Base-by-base conservation (phyloP, 2,888 invertebrate genomes). In the Clunio marinus region DNA sequence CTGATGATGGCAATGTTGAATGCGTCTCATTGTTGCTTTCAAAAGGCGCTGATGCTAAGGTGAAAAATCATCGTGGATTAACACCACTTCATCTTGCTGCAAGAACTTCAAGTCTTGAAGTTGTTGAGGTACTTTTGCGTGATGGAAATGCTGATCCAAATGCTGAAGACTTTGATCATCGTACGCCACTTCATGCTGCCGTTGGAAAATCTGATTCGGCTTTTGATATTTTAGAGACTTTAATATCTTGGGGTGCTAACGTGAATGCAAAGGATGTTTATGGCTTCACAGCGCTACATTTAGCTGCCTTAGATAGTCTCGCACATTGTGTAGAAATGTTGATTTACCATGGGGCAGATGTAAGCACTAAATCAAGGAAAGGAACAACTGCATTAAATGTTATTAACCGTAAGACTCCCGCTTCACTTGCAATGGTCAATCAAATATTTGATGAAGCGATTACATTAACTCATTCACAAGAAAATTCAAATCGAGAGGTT, bases 11-110 rank as follows among this genome's bases (percentile, higher is more conserved):
- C 1, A 90, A 90, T 75, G 84, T 84, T 10, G 91, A 93, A 66
- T 92, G 91, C 73, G 85, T 93, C 0, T 87, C 88, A 73, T 77
- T 90, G 55, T 76, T 93, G 46, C 75, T 93, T 41, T 82, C 86
- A 7, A 87, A 87, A 73, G 87, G 88, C 0, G 93, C 93, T 0
- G 87, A 90, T 74, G 86, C 88, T 0, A 86, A 87, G 71, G 80
- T 86, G 45, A 85, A 85, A 73, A 91, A 91, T 75, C 86, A 88
- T 74, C 83, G 92, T 66, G 89, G 89, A 8, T 93, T 92, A 74
- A 91, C 92, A 0, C 88, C 94, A 0, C 78, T 96, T 25, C 95
- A 96, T 77, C 79, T 93, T 72, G 94, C 93, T 0, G 87, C 91
- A 1, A 83, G 89, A 32, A 86, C 89, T 0, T 87, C 92, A 68